Base-by-base conservation (phyloP, 1,140 invertebrate genomes). In the Nasonia vitripennis region DNA sequence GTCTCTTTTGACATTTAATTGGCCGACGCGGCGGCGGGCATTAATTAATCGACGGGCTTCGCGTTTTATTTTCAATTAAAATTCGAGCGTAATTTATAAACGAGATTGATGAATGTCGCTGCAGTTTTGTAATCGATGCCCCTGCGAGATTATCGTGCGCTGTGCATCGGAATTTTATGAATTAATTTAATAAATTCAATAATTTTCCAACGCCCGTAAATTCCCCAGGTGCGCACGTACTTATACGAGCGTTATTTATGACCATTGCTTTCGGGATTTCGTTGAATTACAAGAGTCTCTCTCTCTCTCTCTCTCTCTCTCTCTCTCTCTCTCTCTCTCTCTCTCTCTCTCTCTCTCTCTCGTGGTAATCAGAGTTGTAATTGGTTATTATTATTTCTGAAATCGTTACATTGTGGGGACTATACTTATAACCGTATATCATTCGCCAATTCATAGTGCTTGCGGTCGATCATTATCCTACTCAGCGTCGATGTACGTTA, bases 21-120 rank as follows among this genome's bases (percentile, higher is more conserved):
- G 55, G 55, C 55, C 55, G 17, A 14, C 41, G 68, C 23, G 14
- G 62, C 67, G 23, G n/a, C 5, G 10, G 10, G 68, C 68, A 75
- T 75, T 75, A 77, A 77, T 77, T 77, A 51, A 45, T 11, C 7
- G 41, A 77, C 48, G 74, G 6, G 41, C 20, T 51, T 10, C 41
- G 20, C 41, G 20, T 51, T 77, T 45, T 45, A 34, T 45, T 75
- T 75, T 45, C 73, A 77, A 77, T 77, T 77, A 77, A 48, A 45
- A 23, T 77, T 77, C 11, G 1, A 48, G 7, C 45, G 41, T 51
- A 77, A 77, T 77, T 77, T 48, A 77, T 48, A 77, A 17, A 17
- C 55, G 14, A 48, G n/a, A 77, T 77, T 77, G 41, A 77, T 51
- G 74, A 74, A 41, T 34, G 17, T 45, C n/a, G 4, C 27, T 41